Percentiles rank a stretch among this genome's conserved stretches.
phyloP scores from a whole-genome alignment of 1,140 invertebrate genomes.

The Drosophila pseudoobscura region DNA sequence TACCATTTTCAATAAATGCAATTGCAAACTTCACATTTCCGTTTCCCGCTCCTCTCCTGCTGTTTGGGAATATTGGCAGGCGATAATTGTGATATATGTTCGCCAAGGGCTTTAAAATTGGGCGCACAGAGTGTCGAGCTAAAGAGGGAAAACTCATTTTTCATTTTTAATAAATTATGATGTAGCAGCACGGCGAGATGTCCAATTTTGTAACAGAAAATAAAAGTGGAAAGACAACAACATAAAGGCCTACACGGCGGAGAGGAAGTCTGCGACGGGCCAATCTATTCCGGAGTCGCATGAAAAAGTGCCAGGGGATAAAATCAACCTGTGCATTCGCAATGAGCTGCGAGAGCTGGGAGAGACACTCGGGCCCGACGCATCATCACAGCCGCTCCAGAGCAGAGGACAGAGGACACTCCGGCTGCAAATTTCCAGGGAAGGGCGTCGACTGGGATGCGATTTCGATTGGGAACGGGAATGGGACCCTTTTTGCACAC shows the following conservation, averaged over 20 bases:
- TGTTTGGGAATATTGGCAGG: constrained; percentile 47
- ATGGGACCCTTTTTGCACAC: constrained; percentile 61
- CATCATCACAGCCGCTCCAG: constrained; percentile 36
- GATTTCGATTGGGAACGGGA: constrained; percentile 33
- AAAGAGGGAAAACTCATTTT: constrained; percentile 70
- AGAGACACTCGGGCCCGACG: constrained; percentile 26
- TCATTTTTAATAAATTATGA: constrained; percentile 77
- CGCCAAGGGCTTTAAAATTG: constrained; percentile 61
- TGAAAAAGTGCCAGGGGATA: constrained; percentile 77
- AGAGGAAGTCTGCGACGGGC: constrained; percentile 22
- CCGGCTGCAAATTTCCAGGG: too few relatives aligned
- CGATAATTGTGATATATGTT: constrained; percentile 71
- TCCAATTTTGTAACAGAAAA: constrained; percentile 66
- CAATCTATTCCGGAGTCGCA: constrained; percentile 42
- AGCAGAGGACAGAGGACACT: constrained; percentile 2
- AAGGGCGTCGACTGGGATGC: constrained; percentile 15
- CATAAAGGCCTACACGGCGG: constrained; percentile 37
- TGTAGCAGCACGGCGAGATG: constrained; percentile 67
- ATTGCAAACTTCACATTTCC: constrained; percentile 20
- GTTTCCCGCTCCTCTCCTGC: constrained; percentile 15
- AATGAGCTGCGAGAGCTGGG: constrained; percentile 69
- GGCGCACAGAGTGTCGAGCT: constrained; percentile 8
- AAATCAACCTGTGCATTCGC: constrained; percentile 82
- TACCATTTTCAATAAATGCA: constrained; percentile 29
- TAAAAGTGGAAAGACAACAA: constrained; percentile 15